Conservation (phyloP, 1,140 invertebrate genomes). For the Rhynchophorus ferrugineus region DNA sequence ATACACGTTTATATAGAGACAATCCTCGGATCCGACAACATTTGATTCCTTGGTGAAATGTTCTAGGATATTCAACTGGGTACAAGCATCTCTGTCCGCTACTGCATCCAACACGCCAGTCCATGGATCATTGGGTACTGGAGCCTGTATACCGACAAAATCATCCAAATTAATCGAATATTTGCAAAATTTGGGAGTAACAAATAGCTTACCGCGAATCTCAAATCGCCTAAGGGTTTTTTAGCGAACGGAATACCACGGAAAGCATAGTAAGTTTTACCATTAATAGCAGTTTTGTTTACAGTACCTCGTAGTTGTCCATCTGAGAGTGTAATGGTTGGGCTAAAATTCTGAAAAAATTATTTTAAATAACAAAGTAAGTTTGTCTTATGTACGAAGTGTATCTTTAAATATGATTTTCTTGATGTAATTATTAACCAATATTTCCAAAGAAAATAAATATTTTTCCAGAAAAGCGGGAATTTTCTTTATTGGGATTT, state of each 20-base stretch:
- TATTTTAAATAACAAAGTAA: too few species aligned
- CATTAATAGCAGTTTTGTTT: constrained; percentile 2
- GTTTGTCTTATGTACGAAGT: too few species aligned
- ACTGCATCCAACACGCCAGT: not conserved
- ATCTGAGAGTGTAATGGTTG: constrained; percentile 8
- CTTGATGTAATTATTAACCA: too few species aligned
- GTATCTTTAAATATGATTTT: too few species aligned
- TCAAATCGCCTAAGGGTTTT: constrained; percentile 5
- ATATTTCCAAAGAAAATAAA: too few species aligned
- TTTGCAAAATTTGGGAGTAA: too few species aligned
- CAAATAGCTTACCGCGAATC: constrained; percentile 8
- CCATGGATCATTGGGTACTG: constrained; percentile 1
- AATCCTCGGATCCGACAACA: constrained; percentile 1
- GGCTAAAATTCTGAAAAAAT: constrained; percentile 2
- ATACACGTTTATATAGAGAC: constrained; percentile 1
- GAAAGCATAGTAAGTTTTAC: constrained; percentile 8
- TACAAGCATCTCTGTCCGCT: not conserved
- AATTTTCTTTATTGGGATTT: too few species aligned
- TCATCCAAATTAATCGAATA: too few species aligned
- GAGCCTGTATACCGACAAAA: constrained; percentile 1
- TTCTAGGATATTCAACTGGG: not conserved
- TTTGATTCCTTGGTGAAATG: not conserved
- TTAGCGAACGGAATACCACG: constrained; percentile 16
- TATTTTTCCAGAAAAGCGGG: too few species aligned
- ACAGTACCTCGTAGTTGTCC: constrained; percentile 8